phyloP scores from a whole-genome alignment of 2,888 invertebrate species.

The Orthosia gothica region DNA sequence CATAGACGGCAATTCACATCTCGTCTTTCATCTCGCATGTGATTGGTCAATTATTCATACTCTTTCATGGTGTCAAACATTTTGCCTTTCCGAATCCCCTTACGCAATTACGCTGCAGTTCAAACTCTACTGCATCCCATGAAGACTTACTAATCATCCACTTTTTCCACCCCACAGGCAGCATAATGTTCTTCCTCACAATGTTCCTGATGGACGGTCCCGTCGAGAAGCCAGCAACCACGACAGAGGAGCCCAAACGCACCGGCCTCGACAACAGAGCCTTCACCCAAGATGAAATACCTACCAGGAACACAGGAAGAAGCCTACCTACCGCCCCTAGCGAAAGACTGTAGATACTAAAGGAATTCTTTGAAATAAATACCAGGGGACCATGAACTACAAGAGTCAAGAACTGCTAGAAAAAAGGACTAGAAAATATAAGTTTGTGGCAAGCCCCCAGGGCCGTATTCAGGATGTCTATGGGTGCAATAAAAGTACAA shows the following conservation, averaged over 20 bases:
- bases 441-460: slow-evolving; percentile 24
- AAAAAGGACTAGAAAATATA: slow-evolving; percentile 29
- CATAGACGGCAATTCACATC: too few species aligned
- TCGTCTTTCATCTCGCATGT: too few species aligned
- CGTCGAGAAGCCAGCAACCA: slow-evolving; percentile 68
- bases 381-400: slow-evolving; percentile 21
- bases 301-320: slow-evolving; percentile 70
- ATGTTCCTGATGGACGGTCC: slow-evolving; percentile 95
- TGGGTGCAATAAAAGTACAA: slow-evolving; percentile 59
- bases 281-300: slow-evolving; percentile 89
- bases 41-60: too few species aligned
- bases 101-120: too few species aligned
- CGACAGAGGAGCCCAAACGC: slow-evolving; percentile 67
- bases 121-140: too few species aligned
- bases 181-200: slow-evolving; percentile 95
- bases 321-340: slow-evolving; percentile 66
- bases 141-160: not conserved
- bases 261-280: slow-evolving; percentile 90
- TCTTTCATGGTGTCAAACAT: too few species aligned
- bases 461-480: slow-evolving; percentile 42
- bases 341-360: slow-evolving; percentile 74
- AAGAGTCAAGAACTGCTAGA: slow-evolving; percentile 40
- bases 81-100: too few species aligned
- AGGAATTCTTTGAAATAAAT: slow-evolving; percentile 6
- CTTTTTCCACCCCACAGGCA: slow-evolving; percentile 90